phyloP scores from a whole-genome alignment of 2,113 vertebrate genomes.

The Alaudala cheleensis region DNA sequence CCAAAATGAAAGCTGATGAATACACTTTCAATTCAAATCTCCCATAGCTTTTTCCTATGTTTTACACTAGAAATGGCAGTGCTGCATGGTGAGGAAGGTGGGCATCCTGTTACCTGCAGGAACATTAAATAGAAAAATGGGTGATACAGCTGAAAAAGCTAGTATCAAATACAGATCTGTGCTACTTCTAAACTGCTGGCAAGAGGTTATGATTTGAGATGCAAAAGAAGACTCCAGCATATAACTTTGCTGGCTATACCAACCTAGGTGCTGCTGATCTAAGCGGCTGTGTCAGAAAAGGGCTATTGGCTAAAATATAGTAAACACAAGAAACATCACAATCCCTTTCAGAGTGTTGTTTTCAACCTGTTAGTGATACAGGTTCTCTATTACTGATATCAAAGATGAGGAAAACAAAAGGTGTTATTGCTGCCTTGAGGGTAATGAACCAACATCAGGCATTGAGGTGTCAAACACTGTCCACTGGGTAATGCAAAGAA shows the following conservation, averaged over 20 bases:
- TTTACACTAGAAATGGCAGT: background rate
- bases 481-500: background rate
- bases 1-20: background rate
- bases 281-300: background rate
- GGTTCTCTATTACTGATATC: background rate
- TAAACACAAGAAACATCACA: background rate
- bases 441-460: background rate
- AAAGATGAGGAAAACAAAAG: background rate
- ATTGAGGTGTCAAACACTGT: background rate
- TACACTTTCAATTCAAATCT: background rate
- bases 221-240: background rate
- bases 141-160: background rate
- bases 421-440: background rate
- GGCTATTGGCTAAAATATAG: background rate
- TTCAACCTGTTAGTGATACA: background rate
- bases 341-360: background rate
- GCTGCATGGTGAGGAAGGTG: background rate
- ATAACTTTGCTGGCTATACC: background rate
- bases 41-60: background rate
- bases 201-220: background rate
- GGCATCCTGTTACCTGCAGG: background rate
- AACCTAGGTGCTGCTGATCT: background rate
- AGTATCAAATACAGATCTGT: background rate
- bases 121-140: background rate
- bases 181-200: background rate